These are phyloP conservation scores for Ivindomyrus marchei DNA, from an alignment of 2,113 vertebrate species.

Conservation along the genomic window DNA sequence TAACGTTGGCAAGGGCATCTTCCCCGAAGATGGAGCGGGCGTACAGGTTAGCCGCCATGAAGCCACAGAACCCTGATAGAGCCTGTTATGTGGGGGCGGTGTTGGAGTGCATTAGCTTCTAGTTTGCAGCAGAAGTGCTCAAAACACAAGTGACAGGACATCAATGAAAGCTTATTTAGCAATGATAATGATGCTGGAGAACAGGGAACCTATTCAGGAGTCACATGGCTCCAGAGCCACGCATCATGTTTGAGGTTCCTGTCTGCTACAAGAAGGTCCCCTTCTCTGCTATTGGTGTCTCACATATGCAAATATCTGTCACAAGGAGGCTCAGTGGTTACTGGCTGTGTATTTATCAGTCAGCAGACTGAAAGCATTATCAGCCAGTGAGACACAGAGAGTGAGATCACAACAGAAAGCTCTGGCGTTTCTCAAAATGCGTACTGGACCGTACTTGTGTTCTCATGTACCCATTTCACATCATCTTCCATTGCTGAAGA, in stretches of 20 bases:
- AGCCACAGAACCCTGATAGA: constrained; percentile 92
- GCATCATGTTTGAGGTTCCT: background rate
- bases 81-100: constrained; percentile 58
- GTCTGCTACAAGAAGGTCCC: background rate
- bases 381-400: background rate
- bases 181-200: background rate
- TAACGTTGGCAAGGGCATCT: constrained; percentile 95
- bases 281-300: background rate
- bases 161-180: background rate
- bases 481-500: background rate
- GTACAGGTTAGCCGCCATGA: constrained; percentile 97
- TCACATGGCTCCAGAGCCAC: background rate
- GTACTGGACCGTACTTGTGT: background rate
- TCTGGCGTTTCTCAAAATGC: background rate
- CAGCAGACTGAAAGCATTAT: background rate
- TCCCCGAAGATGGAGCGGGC: constrained; percentile 97
- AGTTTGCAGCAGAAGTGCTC: background rate
- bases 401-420: background rate
- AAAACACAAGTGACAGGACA: background rate
- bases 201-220: background rate
- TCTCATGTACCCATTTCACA: background rate
- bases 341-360: background rate
- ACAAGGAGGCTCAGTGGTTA: background rate
- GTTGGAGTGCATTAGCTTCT: background rate
- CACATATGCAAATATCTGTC: background rate